These are phyloP conservation scores for Piscicola geometra DNA, from an alignment of 2,888 invertebrate species.

Conservation along the genomic window DNA sequence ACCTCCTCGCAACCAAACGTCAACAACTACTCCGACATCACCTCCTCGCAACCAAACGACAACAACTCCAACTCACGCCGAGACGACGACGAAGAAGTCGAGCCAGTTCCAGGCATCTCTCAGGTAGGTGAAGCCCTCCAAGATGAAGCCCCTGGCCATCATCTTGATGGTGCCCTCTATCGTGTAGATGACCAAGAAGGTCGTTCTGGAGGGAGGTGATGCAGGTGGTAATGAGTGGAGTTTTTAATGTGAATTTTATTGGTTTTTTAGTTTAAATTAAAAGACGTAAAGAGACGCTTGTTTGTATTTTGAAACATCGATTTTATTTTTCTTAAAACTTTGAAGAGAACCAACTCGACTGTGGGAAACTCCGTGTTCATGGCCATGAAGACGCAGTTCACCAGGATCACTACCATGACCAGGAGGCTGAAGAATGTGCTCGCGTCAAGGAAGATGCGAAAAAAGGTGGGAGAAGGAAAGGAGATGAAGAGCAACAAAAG, in stretches of 20 bases:
- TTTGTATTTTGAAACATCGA: too few relatives aligned
- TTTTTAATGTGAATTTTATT: too few relatives aligned
- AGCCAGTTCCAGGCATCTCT: constrained; percentile 99
- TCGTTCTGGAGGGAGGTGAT: constrained; percentile 71
- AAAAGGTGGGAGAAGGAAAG: too few relatives aligned
- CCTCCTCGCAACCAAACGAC: too few relatives aligned
- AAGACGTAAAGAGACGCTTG: too few relatives aligned
- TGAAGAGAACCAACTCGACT: constrained; percentile 23
- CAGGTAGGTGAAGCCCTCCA: constrained; percentile 99
- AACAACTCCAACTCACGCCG: constrained; percentile 76
- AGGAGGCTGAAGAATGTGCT: constrained; percentile 80
- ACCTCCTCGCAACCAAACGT: too few relatives aligned
- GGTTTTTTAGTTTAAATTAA: too few relatives aligned
- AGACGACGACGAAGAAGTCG: constrained; percentile 99
- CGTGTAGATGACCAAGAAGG: constrained; percentile 99
- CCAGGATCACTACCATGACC: constrained; percentile 96
- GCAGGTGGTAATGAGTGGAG: background rate
- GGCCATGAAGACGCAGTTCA: constrained; percentile 99
- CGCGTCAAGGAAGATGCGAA: constrained; percentile 17
- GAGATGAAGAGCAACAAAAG: too few relatives aligned
- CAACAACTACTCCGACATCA: too few relatives aligned
- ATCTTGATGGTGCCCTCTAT: constrained; percentile 98
- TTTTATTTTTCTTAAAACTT: background rate
- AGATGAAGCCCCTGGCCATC: constrained; percentile 97
- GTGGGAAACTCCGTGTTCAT: constrained; percentile 32